Evolutionary conservation across 1,140 invertebrate genomes (phyloP).

Genomic region (Eciton burchellii): DNA sequence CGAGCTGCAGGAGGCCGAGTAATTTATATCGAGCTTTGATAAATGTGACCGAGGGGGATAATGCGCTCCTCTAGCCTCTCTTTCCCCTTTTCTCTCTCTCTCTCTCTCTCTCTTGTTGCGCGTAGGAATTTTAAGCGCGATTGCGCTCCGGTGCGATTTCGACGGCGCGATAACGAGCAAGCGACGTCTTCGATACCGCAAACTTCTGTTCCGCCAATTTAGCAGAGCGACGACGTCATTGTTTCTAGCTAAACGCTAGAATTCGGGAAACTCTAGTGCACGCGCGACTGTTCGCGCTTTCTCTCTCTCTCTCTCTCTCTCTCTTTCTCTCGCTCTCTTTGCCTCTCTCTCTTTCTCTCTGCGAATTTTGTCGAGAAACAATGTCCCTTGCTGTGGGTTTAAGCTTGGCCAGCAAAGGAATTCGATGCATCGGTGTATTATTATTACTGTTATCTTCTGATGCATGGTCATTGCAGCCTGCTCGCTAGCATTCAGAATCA

Average conservation of each 20-base stretch:
- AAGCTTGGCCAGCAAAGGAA: background rate
- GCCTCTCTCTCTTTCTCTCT: background rate
- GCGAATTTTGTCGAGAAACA: background rate
- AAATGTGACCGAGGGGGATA: slow-evolving; percentile 43
- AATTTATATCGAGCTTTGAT: slow-evolving; percentile 53
- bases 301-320: background rate
- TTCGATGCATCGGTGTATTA: slow-evolving; percentile 2
- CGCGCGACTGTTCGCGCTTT: too few species aligned
- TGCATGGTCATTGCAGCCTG: background rate
- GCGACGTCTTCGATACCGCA: background rate
- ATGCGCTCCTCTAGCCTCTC: background rate
- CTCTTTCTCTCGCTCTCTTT: background rate
- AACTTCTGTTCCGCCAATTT: background rate
- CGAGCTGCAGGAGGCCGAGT: slow-evolving; percentile 41
- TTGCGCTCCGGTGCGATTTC: background rate
- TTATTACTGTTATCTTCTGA: background rate
- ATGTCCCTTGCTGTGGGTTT: background rate
- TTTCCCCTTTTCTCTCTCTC: background rate
- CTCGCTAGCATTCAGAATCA: too few species aligned
- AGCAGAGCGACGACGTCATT: background rate
- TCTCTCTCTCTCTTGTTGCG: background rate
- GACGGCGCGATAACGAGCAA: background rate
- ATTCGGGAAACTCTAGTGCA: too few species aligned
- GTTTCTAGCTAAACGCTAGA: too few species aligned
- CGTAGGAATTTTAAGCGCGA: slow-evolving; percentile 1